Conservation (phyloP, 37 sponge, comb jelly and placozoan species). For the Diacarnus erythraeanus region DNA sequence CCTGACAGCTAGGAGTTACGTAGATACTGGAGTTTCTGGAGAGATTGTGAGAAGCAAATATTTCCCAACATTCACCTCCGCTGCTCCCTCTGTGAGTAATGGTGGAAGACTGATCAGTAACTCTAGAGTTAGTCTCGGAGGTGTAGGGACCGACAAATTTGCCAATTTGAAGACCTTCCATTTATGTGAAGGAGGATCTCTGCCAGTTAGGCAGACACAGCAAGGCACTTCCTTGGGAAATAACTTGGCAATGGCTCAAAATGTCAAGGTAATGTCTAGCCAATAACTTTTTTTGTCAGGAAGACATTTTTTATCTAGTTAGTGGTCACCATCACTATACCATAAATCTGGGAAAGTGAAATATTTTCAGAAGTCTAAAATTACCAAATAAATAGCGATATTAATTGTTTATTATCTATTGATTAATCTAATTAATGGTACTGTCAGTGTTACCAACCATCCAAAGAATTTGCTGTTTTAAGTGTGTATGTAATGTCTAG, state of each 20-base stretch:
- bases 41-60: constrained; percentile 5
- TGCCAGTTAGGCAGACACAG: background rate
- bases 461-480: too few species aligned
- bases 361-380: too few species aligned
- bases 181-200: background rate
- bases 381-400: too few species aligned
- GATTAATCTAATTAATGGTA: too few species aligned
- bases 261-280: too few species aligned
- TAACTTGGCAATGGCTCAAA: too few species aligned
- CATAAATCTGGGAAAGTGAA: too few species aligned
- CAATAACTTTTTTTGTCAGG: background rate
- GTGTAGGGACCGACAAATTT: background rate
- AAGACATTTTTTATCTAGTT: background rate
- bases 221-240: too few species aligned
- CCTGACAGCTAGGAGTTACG: background rate
- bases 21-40: background rate
- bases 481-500: too few species aligned
- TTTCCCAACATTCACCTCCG: background rate
- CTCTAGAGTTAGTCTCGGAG: background rate
- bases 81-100: background rate
- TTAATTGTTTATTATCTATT: too few species aligned
- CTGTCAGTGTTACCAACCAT: too few species aligned
- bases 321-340: background rate
- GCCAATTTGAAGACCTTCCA: background rate
- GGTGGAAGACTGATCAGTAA: background rate